These are phyloP conservation scores for Macrosiphum euphorbiae DNA, from an alignment of 2,888 invertebrate genomes.

Conservation along the genomic window DNA sequence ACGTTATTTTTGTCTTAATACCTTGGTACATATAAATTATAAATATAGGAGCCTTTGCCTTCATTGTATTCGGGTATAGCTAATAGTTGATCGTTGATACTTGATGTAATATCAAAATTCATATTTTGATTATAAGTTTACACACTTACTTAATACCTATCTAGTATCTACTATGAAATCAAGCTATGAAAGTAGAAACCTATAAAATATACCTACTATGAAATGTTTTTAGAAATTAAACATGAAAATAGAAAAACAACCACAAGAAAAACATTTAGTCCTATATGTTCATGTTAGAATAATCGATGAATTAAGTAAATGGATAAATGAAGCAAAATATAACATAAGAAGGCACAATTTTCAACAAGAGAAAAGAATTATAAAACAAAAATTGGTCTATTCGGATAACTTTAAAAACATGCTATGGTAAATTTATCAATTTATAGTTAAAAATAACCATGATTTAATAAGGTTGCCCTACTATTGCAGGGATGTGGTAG, in stretches of 20 bases:
- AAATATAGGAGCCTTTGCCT: too few relatives aligned
- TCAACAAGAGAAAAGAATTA: conserved; percentile 14
- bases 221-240: conserved; percentile 44
- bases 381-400: conserved; percentile 7
- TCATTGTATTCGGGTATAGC: background rate
- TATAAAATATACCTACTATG: background rate
- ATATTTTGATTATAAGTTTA: background rate
- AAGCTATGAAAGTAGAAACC: background rate
- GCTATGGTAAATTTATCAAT: conserved; percentile 31
- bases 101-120: background rate
- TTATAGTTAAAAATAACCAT: background rate
- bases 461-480: background rate
- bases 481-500: background rate
- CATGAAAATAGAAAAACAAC: conserved; percentile 42
- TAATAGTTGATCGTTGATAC: too few relatives aligned
- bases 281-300: conserved; percentile 29
- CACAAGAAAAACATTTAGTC: conserved; percentile 53
- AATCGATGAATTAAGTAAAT: conserved; percentile 27
- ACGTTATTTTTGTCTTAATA: background rate
- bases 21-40: background rate
- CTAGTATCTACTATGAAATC: background rate
- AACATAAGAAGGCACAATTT: background rate
- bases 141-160: background rate
- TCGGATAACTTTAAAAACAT: conserved; percentile 20
- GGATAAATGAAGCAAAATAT: conserved; percentile 19